phyloP scores from a whole-genome alignment of 1,140 invertebrate genomes.

The Paraescarpia echinospica region DNA sequence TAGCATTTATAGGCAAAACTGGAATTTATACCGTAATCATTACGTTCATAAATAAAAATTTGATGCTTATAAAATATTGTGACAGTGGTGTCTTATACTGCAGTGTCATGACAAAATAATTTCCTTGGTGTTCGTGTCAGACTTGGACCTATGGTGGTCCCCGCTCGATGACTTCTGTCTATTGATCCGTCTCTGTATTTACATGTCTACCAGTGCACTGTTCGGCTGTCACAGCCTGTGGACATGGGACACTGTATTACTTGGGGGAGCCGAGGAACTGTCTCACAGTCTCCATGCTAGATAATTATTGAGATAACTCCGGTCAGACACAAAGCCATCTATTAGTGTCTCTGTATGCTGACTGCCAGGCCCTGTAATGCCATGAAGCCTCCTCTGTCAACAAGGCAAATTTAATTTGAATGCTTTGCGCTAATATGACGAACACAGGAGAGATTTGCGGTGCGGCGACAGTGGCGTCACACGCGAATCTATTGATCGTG shows the following conservation, averaged over 20 bases:
- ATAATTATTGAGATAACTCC: not conserved
- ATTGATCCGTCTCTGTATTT: not conserved
- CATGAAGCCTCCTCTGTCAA: not conserved
- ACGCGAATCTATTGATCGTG: not conserved
- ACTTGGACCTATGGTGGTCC: not conserved
- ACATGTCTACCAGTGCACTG: not conserved
- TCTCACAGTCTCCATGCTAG: not conserved
- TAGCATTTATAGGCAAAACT: too few relatives aligned
- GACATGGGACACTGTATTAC: not conserved
- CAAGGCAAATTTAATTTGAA: slow-evolving; percentile 6
- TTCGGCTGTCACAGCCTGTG: not conserved
- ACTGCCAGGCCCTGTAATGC: not conserved
- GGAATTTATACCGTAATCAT: too few relatives aligned
- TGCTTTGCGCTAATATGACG: slow-evolving; percentile 4
- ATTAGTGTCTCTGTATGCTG: not conserved
- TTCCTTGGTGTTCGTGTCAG: not conserved
- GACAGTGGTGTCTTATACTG: not conserved
- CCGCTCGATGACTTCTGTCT: not conserved
- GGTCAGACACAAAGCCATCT: not conserved
- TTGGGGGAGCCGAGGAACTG: not conserved
- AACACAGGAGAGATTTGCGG: not conserved
- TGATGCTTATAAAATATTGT: too few relatives aligned
- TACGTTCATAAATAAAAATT: too few relatives aligned
- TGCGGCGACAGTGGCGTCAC: not conserved
- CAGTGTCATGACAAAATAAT: not conserved